phyloP scores from a whole-genome alignment of 2,113 vertebrate genomes.

The Gavialis gangeticus region DNA sequence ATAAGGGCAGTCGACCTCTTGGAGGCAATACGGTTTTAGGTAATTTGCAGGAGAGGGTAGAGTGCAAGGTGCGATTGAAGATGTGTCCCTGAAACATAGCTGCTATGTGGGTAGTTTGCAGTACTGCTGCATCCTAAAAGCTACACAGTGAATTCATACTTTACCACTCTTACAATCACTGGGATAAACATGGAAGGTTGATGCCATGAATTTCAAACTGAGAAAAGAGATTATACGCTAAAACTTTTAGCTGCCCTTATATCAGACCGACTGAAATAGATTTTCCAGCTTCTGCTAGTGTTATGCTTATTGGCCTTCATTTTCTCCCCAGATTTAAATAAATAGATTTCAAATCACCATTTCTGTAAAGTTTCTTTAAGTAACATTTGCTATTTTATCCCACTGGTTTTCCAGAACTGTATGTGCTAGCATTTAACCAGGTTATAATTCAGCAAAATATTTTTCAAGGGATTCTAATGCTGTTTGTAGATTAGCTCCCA shows the following conservation, averaged over 20 bases:
- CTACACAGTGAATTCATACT: neutral
- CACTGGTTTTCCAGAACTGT: neutral
- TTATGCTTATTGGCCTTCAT: neutral
- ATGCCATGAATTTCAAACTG: neutral
- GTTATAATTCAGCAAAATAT: neutral
- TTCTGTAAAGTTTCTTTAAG: neutral
- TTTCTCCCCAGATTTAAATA: neutral
- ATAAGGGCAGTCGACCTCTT: neutral
- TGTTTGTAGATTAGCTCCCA: neutral
- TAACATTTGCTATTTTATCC: neutral
- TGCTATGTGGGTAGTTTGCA: neutral
- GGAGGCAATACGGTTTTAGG: neutral
- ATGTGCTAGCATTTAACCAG: neutral
- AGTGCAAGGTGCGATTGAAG: too few species aligned
- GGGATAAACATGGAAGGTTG: neutral
- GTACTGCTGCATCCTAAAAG: neutral
- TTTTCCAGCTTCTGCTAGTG: neutral
- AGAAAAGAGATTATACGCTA: neutral
- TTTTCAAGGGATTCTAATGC: neutral
- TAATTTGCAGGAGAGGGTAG: neutral
- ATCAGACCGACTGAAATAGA: neutral
- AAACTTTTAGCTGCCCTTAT: neutral
- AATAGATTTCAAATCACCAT: neutral
- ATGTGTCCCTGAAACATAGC: too few species aligned
- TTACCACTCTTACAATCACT: rapidly evolving